Evolutionary conservation across 1,140 invertebrate species (phyloP).

Genomic region (Drosophila lacteicornis): DNA sequence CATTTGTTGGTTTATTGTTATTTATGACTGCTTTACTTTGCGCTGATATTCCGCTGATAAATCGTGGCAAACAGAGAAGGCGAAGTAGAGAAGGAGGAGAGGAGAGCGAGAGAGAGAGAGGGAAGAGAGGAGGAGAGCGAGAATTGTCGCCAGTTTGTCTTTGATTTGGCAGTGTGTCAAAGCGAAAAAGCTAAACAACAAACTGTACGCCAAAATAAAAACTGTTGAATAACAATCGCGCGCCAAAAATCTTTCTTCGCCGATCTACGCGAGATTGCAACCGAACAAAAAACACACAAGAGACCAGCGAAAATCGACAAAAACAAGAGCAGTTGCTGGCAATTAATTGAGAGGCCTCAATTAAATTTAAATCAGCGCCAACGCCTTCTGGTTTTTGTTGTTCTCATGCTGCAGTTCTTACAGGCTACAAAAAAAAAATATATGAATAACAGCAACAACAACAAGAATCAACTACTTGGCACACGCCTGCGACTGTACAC

Average conservation of each 20-base stretch:
- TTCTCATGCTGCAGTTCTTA: slow-evolving; percentile 31
- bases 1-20: slow-evolving; percentile 23
- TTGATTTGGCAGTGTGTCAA: slow-evolving; percentile 57
- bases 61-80: slow-evolving; percentile 18
- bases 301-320: slow-evolving; percentile 8
- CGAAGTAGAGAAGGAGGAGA: background rate
- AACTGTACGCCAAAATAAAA: slow-evolving; percentile 48
- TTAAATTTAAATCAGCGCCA: slow-evolving; percentile 78
- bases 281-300: slow-evolving; percentile 17
- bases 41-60: slow-evolving; percentile 32
- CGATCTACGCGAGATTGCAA: slow-evolving; percentile 25
- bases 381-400: slow-evolving; percentile 46
- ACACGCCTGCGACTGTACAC: slow-evolving; percentile 73
- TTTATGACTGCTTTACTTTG: slow-evolving; percentile 24
- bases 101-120: slow-evolving; percentile 1
- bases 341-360: slow-evolving; percentile 78
- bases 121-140: background rate
- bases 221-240: slow-evolving; percentile 70
- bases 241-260: slow-evolving; percentile 59
- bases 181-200: slow-evolving; percentile 46
- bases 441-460: slow-evolving; percentile 33
- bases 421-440: slow-evolving; percentile 1
- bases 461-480: slow-evolving; percentile 60
- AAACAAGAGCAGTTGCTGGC: slow-evolving; percentile 49
- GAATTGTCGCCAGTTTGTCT: slow-evolving; percentile 54